Base-by-base conservation (phyloP, 2,888 invertebrate genomes). In the Torymus tubicola region DNA sequence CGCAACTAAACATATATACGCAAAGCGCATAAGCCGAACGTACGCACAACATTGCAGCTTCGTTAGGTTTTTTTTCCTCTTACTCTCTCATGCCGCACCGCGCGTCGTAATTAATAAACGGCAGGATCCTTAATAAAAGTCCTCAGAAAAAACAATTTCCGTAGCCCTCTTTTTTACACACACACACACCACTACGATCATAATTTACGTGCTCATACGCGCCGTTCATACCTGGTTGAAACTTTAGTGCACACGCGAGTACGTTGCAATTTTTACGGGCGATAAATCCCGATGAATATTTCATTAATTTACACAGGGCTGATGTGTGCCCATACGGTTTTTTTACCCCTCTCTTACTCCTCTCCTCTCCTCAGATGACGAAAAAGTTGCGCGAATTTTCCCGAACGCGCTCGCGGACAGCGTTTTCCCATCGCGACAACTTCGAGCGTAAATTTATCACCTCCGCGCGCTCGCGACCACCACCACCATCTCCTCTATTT, bases 271-370 rank as follows among this genome's bases (percentile, higher is more conserved):
- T 81, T 77, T 73, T 77, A 81, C 73, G 73, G 69, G 73, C 72
- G 64, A 81, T 81, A 81, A 81, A 81, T 81, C 73, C 61, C 60
- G 71, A 80, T 80, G 70, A 80, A 80, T 80, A 80, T 80, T 80
- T 80, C 75, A 80, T 80, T 80, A 81, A 73, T 73, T 68, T 77
- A 63, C 76, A 63, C 76, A 69, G 69, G 57, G 14, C n/a, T 31
- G 70, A 73, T n/a, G n/a, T n/a, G n/a, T 64, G 68, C 52, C 18
- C 16, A 21, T 18, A 55, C 52, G 24, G 16, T 21, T 57, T 21
- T 57, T 65, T 52, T 0, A 8, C 42, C 64, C 1, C 13, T n/a
- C 18, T 52, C 31, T 10, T 12, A 10, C 4, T 8, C 21, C 24
- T n/a, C n/a, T n/a, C n/a, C n/a, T n/a, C n/a, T n/a, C 57, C 68